Evolutionary conservation across 2,888 invertebrate species (phyloP).

Genomic region (Scaptomyza cyrtandrae): DNA sequence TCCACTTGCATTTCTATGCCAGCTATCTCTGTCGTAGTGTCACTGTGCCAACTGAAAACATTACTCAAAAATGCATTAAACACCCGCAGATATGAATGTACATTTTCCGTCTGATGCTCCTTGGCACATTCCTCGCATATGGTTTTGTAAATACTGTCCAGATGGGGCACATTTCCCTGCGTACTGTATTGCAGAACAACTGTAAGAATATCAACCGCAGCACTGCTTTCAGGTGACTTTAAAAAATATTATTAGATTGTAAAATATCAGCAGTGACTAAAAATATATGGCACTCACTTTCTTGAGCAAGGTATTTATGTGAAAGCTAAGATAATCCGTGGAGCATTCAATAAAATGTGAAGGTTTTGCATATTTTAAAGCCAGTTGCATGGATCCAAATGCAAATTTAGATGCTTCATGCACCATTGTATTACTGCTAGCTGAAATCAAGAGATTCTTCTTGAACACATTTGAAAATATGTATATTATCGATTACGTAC

Average conservation of each 20-base stretch:
- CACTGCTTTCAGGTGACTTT: conserved; percentile 85
- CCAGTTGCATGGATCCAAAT: conserved; percentile 86
- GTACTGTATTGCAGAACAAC: conserved; percentile 90
- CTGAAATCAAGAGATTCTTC: conserved; percentile 82
- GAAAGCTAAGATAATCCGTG: conserved; percentile 90
- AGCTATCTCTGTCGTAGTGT: conserved; percentile 62
- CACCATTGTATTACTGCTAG: conserved; percentile 88
- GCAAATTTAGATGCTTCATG: conserved; percentile 87
- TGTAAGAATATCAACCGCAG: conserved; percentile 89
- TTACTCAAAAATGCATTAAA: conserved; percentile 89
- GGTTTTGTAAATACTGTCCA: conserved; percentile 89
- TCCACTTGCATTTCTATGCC: conserved; percentile 62
- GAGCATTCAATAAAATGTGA: conserved; percentile 88
- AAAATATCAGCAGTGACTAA: not conserved
- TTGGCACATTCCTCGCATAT: conserved; percentile 85
- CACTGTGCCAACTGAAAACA: conserved; percentile 86
- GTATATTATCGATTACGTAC: conserved; percentile 82
- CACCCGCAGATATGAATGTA: conserved; percentile 88
- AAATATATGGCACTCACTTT: conserved; percentile 82
- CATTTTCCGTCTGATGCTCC: conserved; percentile 86
- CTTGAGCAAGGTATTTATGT: conserved; percentile 88
- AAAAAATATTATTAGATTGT: not conserved
- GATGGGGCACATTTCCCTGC: conserved; percentile 87
- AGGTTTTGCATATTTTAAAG: conserved; percentile 86
- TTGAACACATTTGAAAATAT: not conserved